phyloP scores from a whole-genome alignment of 2,797 vertebrate genomes.

The Mus spretus region DNA sequence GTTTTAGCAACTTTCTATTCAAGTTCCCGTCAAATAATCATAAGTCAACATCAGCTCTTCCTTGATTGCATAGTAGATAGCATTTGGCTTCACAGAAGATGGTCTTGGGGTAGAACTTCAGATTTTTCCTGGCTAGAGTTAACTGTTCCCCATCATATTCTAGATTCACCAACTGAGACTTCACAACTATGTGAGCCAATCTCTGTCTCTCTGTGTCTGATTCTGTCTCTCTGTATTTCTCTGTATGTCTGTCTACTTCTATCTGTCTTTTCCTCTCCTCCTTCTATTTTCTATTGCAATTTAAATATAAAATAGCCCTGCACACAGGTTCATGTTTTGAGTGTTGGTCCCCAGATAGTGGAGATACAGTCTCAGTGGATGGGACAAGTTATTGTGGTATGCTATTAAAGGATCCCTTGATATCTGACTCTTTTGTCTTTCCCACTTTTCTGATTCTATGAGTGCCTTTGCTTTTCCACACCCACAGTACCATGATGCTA shows the following conservation, averaged over 20 bases:
- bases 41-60: neutral
- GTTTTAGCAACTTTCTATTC: neutral
- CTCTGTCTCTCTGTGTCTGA: neutral
- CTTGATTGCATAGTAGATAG: neutral
- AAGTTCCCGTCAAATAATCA: neutral
- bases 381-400: neutral
- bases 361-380: neutral
- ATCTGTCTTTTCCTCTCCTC: neutral
- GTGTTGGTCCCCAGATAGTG: neutral
- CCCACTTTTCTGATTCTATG: neutral
- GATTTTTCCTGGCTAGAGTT: neutral
- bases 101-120: neutral
- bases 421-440: neutral
- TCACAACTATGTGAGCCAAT: neutral
- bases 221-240: neutral
- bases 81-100: neutral
- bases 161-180: neutral
- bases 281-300: neutral
- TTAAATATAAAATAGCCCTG: neutral
- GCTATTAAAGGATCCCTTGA: neutral
- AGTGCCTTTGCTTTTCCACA: neutral
- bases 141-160: neutral
- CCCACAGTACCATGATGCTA: neutral
- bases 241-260: neutral
- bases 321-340: neutral